These are phyloP conservation scores for Tubulanus polymorphus DNA, from an alignment of 2,888 invertebrate species.

Conservation along the genomic window DNA sequence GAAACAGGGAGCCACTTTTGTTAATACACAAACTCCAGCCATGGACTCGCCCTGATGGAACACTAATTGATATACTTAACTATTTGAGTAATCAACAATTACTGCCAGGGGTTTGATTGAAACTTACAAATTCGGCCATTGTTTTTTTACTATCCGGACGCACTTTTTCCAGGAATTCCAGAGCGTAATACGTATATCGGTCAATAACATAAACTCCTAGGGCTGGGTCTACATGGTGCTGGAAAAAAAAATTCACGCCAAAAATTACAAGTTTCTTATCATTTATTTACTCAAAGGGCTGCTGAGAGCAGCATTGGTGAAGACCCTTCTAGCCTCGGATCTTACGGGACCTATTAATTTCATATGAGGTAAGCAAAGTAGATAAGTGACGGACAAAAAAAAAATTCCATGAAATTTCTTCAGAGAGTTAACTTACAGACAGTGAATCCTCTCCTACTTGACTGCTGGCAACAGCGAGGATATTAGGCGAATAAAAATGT, in stretches of 20 bases:
- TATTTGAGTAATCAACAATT: too few species aligned
- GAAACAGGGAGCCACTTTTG: too few species aligned
- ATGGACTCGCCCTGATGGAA: too few species aligned
- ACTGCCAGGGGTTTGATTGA: neutral
- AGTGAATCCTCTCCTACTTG: slow-evolving; percentile 97
- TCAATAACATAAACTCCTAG: slow-evolving; percentile 99
- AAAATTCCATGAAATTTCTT: neutral
- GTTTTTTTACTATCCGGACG: slow-evolving; percentile 80
- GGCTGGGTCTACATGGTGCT: slow-evolving; percentile 98
- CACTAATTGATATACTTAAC: too few species aligned
- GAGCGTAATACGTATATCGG: slow-evolving; percentile 93
- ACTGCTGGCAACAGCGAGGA: slow-evolving; percentile 94
- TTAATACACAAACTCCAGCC: too few species aligned
- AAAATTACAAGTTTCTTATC: too few species aligned
- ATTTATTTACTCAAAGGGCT: too few species aligned
- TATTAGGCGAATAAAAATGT: slow-evolving; percentile 96
- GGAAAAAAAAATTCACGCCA: slow-evolving; percentile 55
- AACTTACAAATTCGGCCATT: slow-evolving; percentile 90
- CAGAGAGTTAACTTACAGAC: slow-evolving; percentile 61
- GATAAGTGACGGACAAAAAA: too few species aligned
- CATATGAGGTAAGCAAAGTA: too few species aligned
- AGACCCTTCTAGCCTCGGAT: too few species aligned
- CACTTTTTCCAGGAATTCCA: slow-evolving; percentile 92
- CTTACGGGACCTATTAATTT: too few species aligned
- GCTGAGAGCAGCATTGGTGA: too few species aligned